These are phyloP conservation scores for Brenthis ino DNA, from an alignment of 2,888 invertebrate genomes.

Conservation along the genomic window DNA sequence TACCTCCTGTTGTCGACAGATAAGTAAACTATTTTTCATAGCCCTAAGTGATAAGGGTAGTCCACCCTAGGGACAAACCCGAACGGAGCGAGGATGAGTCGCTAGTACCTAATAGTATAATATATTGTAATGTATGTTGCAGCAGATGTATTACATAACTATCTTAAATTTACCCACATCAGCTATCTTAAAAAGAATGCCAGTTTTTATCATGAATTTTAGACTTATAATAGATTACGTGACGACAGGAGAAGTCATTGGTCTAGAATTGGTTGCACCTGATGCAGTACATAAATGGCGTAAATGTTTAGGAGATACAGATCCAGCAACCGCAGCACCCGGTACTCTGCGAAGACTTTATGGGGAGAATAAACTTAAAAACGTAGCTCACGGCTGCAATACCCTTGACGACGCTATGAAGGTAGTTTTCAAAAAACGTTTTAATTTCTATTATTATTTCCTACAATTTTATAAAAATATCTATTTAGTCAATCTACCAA, in stretches of 20 bases:
- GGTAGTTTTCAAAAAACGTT: slow-evolving; percentile 50
- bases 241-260: slow-evolving; percentile 87
- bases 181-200: too few species aligned
- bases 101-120: too few species aligned
- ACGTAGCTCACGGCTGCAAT: slow-evolving; percentile 88
- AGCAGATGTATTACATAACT: too few species aligned
- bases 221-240: slow-evolving; percentile 85
- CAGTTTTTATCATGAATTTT: slow-evolving; percentile 6
- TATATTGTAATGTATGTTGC: too few species aligned
- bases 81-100: too few species aligned
- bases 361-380: slow-evolving; percentile 85
- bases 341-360: slow-evolving; percentile 84
- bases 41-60: too few species aligned
- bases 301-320: slow-evolving; percentile 84
- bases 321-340: slow-evolving; percentile 83
- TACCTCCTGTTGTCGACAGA: too few species aligned
- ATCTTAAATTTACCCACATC: too few species aligned
- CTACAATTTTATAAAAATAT: too few species aligned
- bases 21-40: too few species aligned
- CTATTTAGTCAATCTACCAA: too few species aligned
- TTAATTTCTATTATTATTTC: neutral
- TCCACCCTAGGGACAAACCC: too few species aligned
- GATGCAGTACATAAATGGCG: slow-evolving; percentile 86
- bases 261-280: slow-evolving; percentile 87
- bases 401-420: slow-evolving; percentile 78